Conservation (phyloP, 2,113 vertebrate species). For the Drymodes brunneopygia region DNA sequence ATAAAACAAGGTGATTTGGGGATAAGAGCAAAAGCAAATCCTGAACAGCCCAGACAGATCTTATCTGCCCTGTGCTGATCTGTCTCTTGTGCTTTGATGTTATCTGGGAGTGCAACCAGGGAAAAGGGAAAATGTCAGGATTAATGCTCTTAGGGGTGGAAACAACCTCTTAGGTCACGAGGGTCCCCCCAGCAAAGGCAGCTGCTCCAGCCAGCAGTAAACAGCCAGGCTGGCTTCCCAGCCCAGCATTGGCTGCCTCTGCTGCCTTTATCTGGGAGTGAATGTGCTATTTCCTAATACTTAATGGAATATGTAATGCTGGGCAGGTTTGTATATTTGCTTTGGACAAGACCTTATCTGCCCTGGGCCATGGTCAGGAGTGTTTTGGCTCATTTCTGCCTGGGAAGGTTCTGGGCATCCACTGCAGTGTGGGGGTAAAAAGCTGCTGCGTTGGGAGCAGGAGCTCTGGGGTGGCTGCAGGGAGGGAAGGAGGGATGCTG, state of each 20-base stretch:
- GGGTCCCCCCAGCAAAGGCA: neutral
- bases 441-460: neutral
- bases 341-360: conserved; percentile 44
- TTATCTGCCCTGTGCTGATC: neutral
- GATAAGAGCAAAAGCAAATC: neutral
- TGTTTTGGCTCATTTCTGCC: neutral
- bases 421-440: neutral
- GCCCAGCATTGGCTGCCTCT: neutral
- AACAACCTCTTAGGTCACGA: neutral
- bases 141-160: neutral
- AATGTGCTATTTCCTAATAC: conserved; percentile 7
- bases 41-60: neutral
- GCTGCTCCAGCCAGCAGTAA: neutral
- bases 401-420: neutral
- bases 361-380: neutral
- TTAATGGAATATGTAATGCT: conserved; percentile 4
- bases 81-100: neutral
- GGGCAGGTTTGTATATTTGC: conserved; percentile 9
- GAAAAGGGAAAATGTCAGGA: neutral
- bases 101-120: neutral
- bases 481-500: neutral
- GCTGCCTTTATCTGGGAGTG: neutral
- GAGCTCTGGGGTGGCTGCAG: neutral
- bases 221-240: neutral
- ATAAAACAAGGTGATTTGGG: neutral